Percentiles rank a stretch among this genome's conserved stretches.
Conservation (phyloP, 2,797 vertebrate species). For the Darevskia nairensis region DNA sequence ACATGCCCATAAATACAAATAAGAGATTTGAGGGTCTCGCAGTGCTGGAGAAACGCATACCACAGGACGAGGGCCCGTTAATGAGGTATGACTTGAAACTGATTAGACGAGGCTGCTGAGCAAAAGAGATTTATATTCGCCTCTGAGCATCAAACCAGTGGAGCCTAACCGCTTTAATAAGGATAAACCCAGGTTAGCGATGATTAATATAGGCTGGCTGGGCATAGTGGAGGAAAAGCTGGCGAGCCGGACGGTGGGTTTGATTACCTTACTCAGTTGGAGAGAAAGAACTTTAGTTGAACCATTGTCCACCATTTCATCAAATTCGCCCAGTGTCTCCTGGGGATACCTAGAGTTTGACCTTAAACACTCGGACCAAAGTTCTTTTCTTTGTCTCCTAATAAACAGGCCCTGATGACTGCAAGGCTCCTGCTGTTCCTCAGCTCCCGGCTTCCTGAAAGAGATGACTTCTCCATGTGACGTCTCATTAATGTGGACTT, state of each 20-base stretch:
- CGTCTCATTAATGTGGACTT: slow-evolving; percentile 70
- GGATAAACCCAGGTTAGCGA: slow-evolving; percentile 18
- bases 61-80: background rate
- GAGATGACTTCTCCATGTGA: slow-evolving; percentile 56
- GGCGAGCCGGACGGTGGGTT: background rate
- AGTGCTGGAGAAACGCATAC: background rate
- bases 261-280: background rate
- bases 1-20: background rate
- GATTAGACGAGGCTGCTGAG: slow-evolving; percentile 7
- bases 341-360: slow-evolving; percentile 66
- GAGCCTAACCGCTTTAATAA: slow-evolving; percentile 17
- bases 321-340: slow-evolving; percentile 61
- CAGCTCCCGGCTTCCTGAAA: slow-evolving; percentile 33
- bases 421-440: slow-evolving; percentile 63
- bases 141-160: background rate
- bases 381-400: slow-evolving; percentile 71
- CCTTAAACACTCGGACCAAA: slow-evolving; percentile 58
- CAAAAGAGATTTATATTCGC: slow-evolving; percentile 1
- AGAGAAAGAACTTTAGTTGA: slow-evolving; percentile 45
- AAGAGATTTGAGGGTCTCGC: background rate
- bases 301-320: slow-evolving; percentile 56
- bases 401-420: slow-evolving; percentile 56
- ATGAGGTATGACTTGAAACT: background rate
- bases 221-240: background rate
- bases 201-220: background rate